Evolutionary conservation across 1,140 invertebrate species (phyloP).

Genomic region (Microplitis mediator): DNA sequence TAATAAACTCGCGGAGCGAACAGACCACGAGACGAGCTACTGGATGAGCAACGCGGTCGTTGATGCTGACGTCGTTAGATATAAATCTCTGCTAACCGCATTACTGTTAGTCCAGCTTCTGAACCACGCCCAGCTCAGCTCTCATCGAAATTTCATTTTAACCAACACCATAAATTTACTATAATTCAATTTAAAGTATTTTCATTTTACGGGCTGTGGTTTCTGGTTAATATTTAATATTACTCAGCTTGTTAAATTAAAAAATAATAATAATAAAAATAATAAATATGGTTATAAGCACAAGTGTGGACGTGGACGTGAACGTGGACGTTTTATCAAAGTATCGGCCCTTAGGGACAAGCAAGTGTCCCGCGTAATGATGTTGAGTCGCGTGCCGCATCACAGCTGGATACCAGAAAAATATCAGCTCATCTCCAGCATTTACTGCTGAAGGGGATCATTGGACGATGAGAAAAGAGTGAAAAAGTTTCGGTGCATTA

Average conservation of each 20-base stretch:
- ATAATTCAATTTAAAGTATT: neutral
- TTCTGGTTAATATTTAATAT: too few relatives aligned
- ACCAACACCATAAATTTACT: slow-evolving; percentile 11
- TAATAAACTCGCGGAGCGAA: slow-evolving; percentile 41
- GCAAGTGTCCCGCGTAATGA: slow-evolving; percentile 4
- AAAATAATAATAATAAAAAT: neutral
- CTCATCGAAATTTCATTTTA: neutral
- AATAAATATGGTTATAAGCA: too few relatives aligned
- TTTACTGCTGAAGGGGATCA: too few relatives aligned
- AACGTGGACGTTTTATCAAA: too few relatives aligned
- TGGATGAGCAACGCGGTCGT: slow-evolving; percentile 24
- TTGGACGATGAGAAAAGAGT: too few relatives aligned
- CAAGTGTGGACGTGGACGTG: too few relatives aligned
- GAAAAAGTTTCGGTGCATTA: too few relatives aligned
- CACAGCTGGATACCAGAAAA: neutral
- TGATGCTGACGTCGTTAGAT: slow-evolving; percentile 31
- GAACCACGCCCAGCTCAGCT: slow-evolving; percentile 42
- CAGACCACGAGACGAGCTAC: neutral
- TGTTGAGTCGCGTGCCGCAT: slow-evolving; percentile 2
- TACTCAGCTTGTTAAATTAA: slow-evolving; percentile 15
- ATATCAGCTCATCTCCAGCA: too few relatives aligned
- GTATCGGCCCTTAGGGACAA: neutral
- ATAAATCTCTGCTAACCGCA: slow-evolving; percentile 53
- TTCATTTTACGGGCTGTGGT: too few relatives aligned
- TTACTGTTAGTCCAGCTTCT: slow-evolving; percentile 42